phyloP scores from a whole-genome alignment of 2,113 vertebrate species.

The Scortum barcoo region DNA sequence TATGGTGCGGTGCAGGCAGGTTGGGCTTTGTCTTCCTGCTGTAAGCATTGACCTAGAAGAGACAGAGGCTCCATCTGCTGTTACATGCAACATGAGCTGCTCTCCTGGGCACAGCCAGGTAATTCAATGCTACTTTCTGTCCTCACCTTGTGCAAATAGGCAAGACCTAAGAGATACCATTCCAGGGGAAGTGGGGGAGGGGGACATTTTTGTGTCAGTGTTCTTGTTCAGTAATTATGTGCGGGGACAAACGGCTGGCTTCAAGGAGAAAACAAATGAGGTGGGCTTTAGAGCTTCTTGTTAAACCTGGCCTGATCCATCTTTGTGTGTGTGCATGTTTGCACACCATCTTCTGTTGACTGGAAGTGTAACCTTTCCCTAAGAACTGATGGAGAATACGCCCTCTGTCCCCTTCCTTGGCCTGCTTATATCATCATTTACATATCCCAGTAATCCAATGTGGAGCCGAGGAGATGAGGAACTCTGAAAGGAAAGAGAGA shows the following conservation, averaged over 20 bases:
- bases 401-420: neutral
- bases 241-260: conserved; percentile 40
- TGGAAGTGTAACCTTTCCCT: conserved; percentile 32
- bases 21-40: conserved; percentile 39
- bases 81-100: conserved; percentile 67
- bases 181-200: conserved; percentile 26
- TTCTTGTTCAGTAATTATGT: conserved; percentile 52
- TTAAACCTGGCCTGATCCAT: conserved; percentile 41
- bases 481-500: neutral
- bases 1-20: neutral
- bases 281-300: conserved; percentile 29
- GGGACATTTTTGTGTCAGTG: conserved; percentile 19
- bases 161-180: conserved; percentile 30
- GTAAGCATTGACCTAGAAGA: conserved; percentile 56
- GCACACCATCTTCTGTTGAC: conserved; percentile 37
- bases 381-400: neutral
- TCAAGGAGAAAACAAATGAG: conserved; percentile 66
- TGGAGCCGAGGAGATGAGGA: neutral
- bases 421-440: neutral
- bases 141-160: conserved; percentile 57
- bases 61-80: conserved; percentile 39
- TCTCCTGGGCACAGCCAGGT: conserved; percentile 39
- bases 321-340: conserved; percentile 29
- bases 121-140: conserved; percentile 73
- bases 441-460: neutral